Evolutionary conservation across 2,888 invertebrate genomes (phyloP).

Genomic region (Caenorhabditis sp.): DNA sequence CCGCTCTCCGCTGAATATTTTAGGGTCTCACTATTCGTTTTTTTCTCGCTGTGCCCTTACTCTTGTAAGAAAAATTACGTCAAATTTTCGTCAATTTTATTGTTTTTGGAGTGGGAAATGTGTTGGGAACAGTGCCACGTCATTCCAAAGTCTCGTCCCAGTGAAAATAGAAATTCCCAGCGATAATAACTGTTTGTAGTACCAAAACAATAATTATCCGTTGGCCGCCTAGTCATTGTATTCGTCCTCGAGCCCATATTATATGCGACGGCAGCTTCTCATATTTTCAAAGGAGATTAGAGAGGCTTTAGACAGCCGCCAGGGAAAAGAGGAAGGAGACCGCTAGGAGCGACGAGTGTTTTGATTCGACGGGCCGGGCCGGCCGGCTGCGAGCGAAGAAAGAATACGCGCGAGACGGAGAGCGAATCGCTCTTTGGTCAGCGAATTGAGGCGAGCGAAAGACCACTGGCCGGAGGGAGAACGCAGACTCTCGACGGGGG

Average conservation of each 20-base stretch:
- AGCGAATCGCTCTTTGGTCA: constrained; percentile 39
- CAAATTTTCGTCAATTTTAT: not conserved
- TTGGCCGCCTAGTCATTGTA: no score
- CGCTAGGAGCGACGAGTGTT: constrained; percentile 21
- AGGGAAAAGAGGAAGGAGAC: constrained; percentile 2
- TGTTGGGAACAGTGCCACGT: no score
- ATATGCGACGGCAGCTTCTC: constrained; percentile 6
- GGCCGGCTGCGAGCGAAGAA: not conserved
- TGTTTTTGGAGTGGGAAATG: no score
- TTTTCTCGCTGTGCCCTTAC: not conserved
- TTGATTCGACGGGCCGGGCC: constrained; percentile 35
- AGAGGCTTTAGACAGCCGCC: constrained; percentile 20
- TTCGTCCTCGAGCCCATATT: constrained; percentile 4
- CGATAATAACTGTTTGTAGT: no score
- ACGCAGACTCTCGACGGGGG: constrained; percentile 11
- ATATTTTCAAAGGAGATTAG: constrained; percentile 1
- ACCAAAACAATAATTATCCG: no score
- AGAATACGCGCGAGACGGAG: not conserved
- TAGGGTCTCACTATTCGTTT: not conserved
- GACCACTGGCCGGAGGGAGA: constrained; percentile 1
- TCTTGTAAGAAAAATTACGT: not conserved
- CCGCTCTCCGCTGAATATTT: not conserved
- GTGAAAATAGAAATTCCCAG: no score
- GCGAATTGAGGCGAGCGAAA: constrained; percentile 29
- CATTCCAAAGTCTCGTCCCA: no score